Evolutionary conservation across 2,888 invertebrate genomes (phyloP).

Genomic region (Rapana venosa): DNA sequence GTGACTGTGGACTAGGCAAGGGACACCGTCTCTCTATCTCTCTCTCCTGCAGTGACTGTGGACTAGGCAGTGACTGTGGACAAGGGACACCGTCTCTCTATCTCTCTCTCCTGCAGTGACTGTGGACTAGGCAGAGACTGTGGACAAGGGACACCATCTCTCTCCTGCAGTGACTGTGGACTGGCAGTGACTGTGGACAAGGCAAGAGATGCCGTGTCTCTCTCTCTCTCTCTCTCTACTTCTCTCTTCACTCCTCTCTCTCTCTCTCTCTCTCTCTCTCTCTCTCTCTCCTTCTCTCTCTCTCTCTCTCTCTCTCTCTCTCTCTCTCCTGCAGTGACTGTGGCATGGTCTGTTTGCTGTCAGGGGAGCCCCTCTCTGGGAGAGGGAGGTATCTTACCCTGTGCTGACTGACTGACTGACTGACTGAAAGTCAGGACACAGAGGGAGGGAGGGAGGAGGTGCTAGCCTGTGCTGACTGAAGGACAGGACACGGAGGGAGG

Average conservation of each 20-base stretch:
- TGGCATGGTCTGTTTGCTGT: too few species aligned
- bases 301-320: not conserved
- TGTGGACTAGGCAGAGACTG: not conserved
- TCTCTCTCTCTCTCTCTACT: slow-evolving; percentile 9
- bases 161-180: not conserved
- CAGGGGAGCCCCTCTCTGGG: too few species aligned
- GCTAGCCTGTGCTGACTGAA: too few species aligned
- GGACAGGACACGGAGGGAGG: too few species aligned
- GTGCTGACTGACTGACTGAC: too few species aligned
- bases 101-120: too few species aligned
- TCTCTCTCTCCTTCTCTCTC: slow-evolving; percentile 6
- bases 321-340: too few species aligned
- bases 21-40: not conserved
- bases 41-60: not conserved
- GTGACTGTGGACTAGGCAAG: too few species aligned
- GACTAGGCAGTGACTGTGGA: too few species aligned
- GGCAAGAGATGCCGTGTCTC: not conserved
- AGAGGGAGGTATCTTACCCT: not conserved
- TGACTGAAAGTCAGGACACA: too few species aligned
- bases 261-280: not conserved
- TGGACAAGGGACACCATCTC: not conserved
- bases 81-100: too few species aligned
- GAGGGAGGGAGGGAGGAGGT: too few species aligned
- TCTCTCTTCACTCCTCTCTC: not conserved
- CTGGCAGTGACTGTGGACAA: not conserved